Conservation (phyloP, 2,113 vertebrate genomes). For the Peromyscus californicus region DNA sequence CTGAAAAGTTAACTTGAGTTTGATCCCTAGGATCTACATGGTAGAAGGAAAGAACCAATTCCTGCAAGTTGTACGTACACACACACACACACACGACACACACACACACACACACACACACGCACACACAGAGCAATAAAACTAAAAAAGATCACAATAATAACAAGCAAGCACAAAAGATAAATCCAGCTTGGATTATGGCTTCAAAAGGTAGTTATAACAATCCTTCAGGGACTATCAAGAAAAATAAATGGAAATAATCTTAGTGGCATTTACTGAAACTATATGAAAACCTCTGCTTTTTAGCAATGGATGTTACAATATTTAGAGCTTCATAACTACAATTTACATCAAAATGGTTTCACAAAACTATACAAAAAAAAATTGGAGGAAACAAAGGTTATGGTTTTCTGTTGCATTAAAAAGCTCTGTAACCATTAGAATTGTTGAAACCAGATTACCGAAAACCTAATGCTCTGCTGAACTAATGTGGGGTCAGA, state of each 20-base stretch:
- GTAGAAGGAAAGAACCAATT: too few species aligned
- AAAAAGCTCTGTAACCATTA: neutral
- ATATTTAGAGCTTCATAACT: neutral
- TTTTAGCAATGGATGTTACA: neutral
- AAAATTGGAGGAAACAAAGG: neutral
- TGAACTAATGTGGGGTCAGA: neutral
- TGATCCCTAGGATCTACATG: neutral
- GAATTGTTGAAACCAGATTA: neutral
- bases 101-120: neutral
- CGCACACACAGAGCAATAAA: neutral
- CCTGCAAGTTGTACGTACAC: neutral
- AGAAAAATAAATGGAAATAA: neutral
- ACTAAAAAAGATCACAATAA: neutral
- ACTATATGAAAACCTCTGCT: neutral
- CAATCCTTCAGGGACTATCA: neutral
- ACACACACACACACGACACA: neutral
- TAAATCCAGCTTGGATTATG: neutral
- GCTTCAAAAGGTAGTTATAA: neutral
- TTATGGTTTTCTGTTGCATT: neutral
- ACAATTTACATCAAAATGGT: neutral
- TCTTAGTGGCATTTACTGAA: neutral
- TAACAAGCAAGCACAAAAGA: neutral
- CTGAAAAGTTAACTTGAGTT: neutral
- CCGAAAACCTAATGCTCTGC: neutral
- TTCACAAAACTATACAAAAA: neutral